Conservation (phyloP, 1,140 invertebrate species). For the Drosophila erecta region DNA sequence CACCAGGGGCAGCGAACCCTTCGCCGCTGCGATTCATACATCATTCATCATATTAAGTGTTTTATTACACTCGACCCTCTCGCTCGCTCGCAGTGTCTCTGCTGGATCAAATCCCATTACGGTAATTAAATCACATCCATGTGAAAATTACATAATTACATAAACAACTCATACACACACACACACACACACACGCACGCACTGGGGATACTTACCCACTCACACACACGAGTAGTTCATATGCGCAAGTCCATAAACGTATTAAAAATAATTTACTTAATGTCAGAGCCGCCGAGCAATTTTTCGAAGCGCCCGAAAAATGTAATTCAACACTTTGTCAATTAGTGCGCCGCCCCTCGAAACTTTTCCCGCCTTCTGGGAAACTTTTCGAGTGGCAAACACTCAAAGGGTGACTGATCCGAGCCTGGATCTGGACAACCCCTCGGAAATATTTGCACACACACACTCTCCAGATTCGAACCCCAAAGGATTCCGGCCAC, state of each 20-base stretch:
- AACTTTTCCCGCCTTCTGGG: constrained; percentile 16
- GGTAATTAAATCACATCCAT: constrained; percentile 84
- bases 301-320: constrained; percentile 58
- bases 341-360: constrained; percentile 52
- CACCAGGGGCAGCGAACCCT: constrained; percentile 55
- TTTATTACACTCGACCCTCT: constrained; percentile 71
- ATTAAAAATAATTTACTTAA: constrained; percentile 85
- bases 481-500: constrained; percentile 60
- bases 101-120: constrained; percentile 80
- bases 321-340: constrained; percentile 82
- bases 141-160: constrained; percentile 84
- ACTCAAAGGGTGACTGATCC: constrained; percentile 68
- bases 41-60: constrained; percentile 82
- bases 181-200: constrained; percentile 17
- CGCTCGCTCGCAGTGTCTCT: constrained; percentile 24
- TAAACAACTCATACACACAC: constrained; percentile 30
- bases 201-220: constrained; percentile 42
- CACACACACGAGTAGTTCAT: constrained; percentile 48
- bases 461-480: constrained; percentile 43
- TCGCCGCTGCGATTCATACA: constrained; percentile 68
- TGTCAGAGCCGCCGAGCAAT: constrained; percentile 61
- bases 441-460: constrained; percentile 56
- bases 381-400: constrained; percentile 39
- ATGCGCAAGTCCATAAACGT: constrained; percentile 80
- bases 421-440: constrained; percentile 12